Conservation (phyloP, 2,797 vertebrate species). For the Acropternis orthonyx region DNA sequence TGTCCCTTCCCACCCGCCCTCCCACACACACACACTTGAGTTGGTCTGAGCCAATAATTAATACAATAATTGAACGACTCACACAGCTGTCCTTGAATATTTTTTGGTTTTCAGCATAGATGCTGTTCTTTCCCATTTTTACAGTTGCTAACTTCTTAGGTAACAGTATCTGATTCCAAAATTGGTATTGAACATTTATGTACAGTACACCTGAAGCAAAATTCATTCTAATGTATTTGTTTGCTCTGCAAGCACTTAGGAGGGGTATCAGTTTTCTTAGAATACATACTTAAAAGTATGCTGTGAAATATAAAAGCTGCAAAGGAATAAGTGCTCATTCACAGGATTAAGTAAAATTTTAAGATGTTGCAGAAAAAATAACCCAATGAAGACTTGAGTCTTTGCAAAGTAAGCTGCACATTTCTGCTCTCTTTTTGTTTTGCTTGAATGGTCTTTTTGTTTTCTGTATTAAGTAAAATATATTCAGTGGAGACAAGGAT, state of each 20-base stretch:
- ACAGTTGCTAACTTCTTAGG: neutral
- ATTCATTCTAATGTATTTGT: neutral
- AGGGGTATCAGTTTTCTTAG: neutral
- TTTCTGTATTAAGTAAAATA: neutral
- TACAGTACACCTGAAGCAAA: neutral
- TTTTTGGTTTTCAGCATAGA: neutral
- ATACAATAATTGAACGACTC: neutral
- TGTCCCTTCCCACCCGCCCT: neutral
- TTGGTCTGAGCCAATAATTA: neutral
- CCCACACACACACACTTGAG: neutral
- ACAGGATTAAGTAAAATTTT: neutral
- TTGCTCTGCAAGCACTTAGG: neutral
- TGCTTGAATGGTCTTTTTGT: neutral
- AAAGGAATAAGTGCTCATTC: neutral
- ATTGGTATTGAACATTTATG: neutral
- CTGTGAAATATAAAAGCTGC: neutral
- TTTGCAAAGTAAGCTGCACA: neutral
- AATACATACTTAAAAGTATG: neutral
- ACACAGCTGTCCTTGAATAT: neutral
- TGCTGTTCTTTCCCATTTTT: neutral
- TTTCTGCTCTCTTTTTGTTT: neutral
- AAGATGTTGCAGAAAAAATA: neutral
- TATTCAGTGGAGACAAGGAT: neutral
- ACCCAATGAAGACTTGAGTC: neutral
- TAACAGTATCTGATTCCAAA: neutral